Percentiles rank a stretch among this genome's conserved stretches.
These are phyloP conservation scores for Ochropleura plecta DNA, from an alignment of 2,888 invertebrate genomes.

Conservation along the genomic window DNA sequence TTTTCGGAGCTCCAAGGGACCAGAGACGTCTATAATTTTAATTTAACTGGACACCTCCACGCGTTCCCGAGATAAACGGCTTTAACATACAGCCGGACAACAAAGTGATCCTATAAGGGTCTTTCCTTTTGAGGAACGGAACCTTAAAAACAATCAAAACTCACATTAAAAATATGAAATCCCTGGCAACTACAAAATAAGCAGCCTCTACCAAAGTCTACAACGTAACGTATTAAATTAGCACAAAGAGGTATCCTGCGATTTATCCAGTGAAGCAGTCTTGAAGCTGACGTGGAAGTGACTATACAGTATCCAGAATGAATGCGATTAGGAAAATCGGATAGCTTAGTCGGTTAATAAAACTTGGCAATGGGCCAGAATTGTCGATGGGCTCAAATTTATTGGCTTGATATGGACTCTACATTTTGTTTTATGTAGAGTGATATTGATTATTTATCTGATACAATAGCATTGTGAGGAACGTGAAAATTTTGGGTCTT, in stretches of 20 bases:
- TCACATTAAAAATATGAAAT: too few relatives aligned
- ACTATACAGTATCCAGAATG: conserved; percentile 35
- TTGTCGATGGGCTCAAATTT: conserved; percentile 26
- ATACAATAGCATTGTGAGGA: not conserved
- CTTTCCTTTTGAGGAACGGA: too few relatives aligned
- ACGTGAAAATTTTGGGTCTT: not conserved
- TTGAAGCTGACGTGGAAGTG: conserved; percentile 35
- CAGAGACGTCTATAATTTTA: too few relatives aligned
- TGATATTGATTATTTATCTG: conserved; percentile 2
- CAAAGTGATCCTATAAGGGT: too few relatives aligned
- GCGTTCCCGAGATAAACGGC: too few relatives aligned
- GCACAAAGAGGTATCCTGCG: not conserved
- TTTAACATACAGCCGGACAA: too few relatives aligned
- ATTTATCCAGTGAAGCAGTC: conserved; percentile 9
- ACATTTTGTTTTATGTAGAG: conserved; percentile 13
- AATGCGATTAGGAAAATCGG: conserved; percentile 33
- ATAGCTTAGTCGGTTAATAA: conserved; percentile 20
- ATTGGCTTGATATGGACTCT: conserved; percentile 15
- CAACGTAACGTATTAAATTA: not conserved
- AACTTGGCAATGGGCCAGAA: conserved; percentile 39
- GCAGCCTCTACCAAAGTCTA: too few relatives aligned
- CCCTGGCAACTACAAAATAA: too few relatives aligned
- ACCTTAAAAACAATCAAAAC: too few relatives aligned
- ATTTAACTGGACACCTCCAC: too few relatives aligned
- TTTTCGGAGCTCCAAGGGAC: too few relatives aligned